A percentile compares a stretch with the other conserved stretches of the same genome.
Evolutionary conservation across 2,113 vertebrate species (phyloP).

Genomic region (Manacus vitellinus): DNA sequence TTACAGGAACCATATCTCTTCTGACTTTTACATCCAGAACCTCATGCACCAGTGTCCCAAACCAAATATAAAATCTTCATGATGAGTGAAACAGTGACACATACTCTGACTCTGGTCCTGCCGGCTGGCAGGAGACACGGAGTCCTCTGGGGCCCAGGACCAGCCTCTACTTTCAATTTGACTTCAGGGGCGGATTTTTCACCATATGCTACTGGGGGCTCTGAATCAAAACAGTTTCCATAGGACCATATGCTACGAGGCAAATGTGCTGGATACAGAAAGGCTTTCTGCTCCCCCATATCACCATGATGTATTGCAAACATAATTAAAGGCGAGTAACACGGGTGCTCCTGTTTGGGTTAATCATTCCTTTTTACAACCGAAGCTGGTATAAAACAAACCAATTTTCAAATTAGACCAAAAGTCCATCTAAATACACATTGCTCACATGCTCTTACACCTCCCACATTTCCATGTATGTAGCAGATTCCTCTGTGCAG

Average conservation of each 20-base stretch:
- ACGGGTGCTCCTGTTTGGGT: conserved; percentile 69
- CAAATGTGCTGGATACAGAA: conserved; percentile 71
- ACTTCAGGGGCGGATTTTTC: conserved; percentile 72
- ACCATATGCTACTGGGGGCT: conserved; percentile 81
- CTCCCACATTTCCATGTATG: background rate
- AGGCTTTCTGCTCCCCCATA: conserved; percentile 72
- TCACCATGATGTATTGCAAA: conserved; percentile 83
- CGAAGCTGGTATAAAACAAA: conserved; percentile 67
- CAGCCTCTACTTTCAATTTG: conserved; percentile 77
- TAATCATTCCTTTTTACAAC: conserved; percentile 79
- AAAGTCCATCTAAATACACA: conserved; percentile 65
- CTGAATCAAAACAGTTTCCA: conserved; percentile 78
- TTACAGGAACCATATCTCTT: conserved; percentile 85
- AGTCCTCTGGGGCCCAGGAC: conserved; percentile 69
- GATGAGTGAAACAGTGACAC: conserved; percentile 82
- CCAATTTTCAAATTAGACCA: conserved; percentile 69
- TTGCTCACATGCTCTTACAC: background rate
- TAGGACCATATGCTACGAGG: conserved; percentile 78
- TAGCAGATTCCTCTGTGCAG: background rate
- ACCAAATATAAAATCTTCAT: conserved; percentile 82
- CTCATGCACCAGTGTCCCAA: conserved; percentile 77
- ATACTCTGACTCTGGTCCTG: conserved; percentile 60
- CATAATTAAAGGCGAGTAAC: conserved; percentile 83
- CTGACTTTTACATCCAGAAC: conserved; percentile 84
- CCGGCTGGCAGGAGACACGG: conserved; percentile 46